phyloP scores from a whole-genome alignment of 2,797 vertebrate species.

The Cyclura pinguis region DNA sequence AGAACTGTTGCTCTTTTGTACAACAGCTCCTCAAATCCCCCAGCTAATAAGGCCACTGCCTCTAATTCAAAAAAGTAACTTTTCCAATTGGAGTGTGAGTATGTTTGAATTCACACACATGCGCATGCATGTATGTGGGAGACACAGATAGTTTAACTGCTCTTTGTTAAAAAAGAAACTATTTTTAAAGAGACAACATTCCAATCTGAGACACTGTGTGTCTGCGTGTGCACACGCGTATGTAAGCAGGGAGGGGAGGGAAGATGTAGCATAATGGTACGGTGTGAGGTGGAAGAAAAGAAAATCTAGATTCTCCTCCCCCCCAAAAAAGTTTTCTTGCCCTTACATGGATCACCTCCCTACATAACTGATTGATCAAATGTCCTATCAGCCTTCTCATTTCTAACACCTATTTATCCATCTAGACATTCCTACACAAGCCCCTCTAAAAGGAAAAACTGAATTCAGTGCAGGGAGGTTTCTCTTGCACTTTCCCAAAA shows the following conservation, averaged over 20 bases:
- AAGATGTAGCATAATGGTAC: neutral
- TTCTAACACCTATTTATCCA: neutral
- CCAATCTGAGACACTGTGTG: too few species aligned
- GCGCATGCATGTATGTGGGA: too few species aligned
- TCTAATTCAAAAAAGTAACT: too few species aligned
- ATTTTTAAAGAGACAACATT: neutral
- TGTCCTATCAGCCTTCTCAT: constrained; percentile 16
- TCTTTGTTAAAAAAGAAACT: neutral
- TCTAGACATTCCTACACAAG: neutral
- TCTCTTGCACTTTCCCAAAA: neutral
- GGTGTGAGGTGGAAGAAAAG: too few species aligned
- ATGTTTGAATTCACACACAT: neutral
- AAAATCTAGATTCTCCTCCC: too few species aligned
- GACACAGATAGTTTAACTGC: neutral
- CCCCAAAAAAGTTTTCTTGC: accelerated
- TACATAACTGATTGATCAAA: neutral
- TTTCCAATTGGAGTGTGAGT: neutral
- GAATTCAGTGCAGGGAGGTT: neutral
- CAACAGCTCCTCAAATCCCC: too few species aligned
- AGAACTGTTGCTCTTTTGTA: too few species aligned
- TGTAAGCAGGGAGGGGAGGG: neutral
- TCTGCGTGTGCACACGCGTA: neutral
- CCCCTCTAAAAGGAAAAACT: neutral
- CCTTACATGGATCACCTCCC: accelerated
- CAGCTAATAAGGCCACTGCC: too few species aligned